phyloP scores from a whole-genome alignment of 2,888 invertebrate species.

The Spisula subtruncata region DNA sequence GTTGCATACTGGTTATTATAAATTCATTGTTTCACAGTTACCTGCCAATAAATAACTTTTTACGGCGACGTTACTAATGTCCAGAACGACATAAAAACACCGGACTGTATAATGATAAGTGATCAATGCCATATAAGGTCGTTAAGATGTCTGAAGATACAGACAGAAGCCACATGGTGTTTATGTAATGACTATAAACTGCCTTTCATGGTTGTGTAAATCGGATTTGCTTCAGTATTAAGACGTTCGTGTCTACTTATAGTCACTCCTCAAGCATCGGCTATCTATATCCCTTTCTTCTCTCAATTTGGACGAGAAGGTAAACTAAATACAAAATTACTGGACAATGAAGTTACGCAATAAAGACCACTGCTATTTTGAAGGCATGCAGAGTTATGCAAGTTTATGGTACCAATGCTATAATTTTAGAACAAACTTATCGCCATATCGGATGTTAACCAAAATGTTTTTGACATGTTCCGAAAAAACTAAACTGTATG shows the following conservation, averaged over 20 bases:
- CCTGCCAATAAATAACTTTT: background rate
- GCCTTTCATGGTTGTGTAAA: background rate
- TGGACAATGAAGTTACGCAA: too few species aligned
- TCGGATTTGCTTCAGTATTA: background rate
- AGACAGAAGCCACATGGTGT: background rate
- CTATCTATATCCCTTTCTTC: background rate
- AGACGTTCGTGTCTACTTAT: too few species aligned
- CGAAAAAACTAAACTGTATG: too few species aligned
- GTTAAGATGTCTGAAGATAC: conserved; percentile 14
- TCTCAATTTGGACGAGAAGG: background rate
- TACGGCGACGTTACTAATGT: background rate
- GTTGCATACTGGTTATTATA: too few species aligned
- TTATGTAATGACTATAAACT: background rate
- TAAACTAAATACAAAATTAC: too few species aligned
- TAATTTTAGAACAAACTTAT: too few species aligned
- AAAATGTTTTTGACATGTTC: too few species aligned
- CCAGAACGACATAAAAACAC: background rate
- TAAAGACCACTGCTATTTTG: too few species aligned
- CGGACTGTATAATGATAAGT: background rate
- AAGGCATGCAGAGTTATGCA: background rate
- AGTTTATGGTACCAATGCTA: too few species aligned
- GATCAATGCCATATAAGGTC: background rate
- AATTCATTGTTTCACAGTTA: background rate
- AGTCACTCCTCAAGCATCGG: background rate
- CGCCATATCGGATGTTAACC: too few species aligned